Conservation (phyloP, 2,888 invertebrate species). For the Lomographa bimaculata region DNA sequence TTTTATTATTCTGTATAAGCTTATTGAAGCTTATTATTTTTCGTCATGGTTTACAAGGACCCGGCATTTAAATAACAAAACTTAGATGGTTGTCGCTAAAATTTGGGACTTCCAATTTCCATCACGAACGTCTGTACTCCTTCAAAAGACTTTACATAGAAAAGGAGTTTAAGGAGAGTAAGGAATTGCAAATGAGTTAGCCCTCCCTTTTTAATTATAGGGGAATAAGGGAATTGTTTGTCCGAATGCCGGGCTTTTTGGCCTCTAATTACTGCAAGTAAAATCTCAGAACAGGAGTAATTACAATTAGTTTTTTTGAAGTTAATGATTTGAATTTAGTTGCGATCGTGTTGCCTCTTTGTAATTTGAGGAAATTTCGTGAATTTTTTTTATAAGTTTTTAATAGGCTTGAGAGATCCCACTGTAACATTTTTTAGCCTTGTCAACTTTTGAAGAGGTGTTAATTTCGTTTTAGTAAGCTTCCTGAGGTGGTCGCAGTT, state of each 20-base stretch:
- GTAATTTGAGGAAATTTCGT: too few species aligned
- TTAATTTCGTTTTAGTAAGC: too few species aligned
- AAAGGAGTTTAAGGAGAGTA: conserved; percentile 60
- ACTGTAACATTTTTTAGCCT: too few species aligned
- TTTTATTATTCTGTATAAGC: too few species aligned
- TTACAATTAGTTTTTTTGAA: conserved; percentile 48
- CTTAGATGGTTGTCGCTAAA: neutral
- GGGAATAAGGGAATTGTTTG: conserved; percentile 67
- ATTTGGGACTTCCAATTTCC: conserved; percentile 7
- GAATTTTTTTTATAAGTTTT: too few species aligned
- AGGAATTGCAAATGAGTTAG: conserved; percentile 75
- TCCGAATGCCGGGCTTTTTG: conserved; percentile 58
- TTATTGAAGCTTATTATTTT: too few species aligned
- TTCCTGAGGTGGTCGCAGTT: too few species aligned
- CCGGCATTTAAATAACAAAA: too few species aligned
- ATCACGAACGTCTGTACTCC: conserved; percentile 27
- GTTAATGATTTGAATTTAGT: conserved; percentile 27
- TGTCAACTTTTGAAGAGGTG: too few species aligned
- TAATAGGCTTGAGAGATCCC: too few species aligned
- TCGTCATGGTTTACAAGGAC: too few species aligned
- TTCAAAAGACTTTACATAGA: conserved; percentile 55
- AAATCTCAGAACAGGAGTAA: conserved; percentile 54
- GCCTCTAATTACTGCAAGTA: conserved; percentile 57
- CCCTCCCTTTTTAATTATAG: conserved; percentile 71
- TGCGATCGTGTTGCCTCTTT: conserved; percentile 4